Evolutionary conservation across 2,113 vertebrate species (phyloP).

Genomic region (Stigmatopora argus): DNA sequence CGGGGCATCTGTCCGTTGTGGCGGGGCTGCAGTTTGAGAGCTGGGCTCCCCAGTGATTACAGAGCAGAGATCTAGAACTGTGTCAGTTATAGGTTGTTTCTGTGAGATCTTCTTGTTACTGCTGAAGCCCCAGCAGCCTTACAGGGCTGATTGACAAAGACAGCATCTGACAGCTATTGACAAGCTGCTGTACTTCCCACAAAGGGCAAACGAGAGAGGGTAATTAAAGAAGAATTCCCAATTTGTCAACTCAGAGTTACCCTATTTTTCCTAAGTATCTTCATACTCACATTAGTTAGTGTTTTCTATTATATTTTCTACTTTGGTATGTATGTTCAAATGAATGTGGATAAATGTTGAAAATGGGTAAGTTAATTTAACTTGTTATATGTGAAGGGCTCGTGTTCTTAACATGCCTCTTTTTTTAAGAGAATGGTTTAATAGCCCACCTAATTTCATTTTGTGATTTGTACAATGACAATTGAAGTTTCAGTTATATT

Average conservation of each 20-base stretch:
- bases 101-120: slow-evolving; percentile 50
- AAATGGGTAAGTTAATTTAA: too few relatives aligned
- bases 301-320: too few relatives aligned
- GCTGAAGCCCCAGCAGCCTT: slow-evolving; percentile 45
- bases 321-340: too few relatives aligned
- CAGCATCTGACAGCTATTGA: slow-evolving; percentile 65
- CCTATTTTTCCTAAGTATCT: slow-evolving; percentile 7
- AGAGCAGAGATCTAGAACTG: slow-evolving; percentile 51
- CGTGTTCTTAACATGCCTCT: too few relatives aligned
- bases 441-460: too few relatives aligned
- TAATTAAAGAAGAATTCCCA: slow-evolving; percentile 8
- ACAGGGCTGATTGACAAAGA: slow-evolving; percentile 52
- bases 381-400: too few relatives aligned
- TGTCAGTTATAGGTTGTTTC: slow-evolving; percentile 58
- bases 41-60: slow-evolving; percentile 57
- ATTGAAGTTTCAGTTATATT: too few relatives aligned
- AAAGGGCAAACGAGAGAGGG: slow-evolving; percentile 44
- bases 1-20: slow-evolving; percentile 46
- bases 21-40: slow-evolving; percentile 42
- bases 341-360: too few relatives aligned
- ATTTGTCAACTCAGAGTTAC: slow-evolving; percentile 13
- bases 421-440: too few relatives aligned
- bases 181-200: slow-evolving; percentile 47
- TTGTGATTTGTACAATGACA: too few relatives aligned
- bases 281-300: not conserved